Evolutionary conservation across 2,113 vertebrate species (phyloP).

Genomic region (Calyptomena viridis): DNA sequence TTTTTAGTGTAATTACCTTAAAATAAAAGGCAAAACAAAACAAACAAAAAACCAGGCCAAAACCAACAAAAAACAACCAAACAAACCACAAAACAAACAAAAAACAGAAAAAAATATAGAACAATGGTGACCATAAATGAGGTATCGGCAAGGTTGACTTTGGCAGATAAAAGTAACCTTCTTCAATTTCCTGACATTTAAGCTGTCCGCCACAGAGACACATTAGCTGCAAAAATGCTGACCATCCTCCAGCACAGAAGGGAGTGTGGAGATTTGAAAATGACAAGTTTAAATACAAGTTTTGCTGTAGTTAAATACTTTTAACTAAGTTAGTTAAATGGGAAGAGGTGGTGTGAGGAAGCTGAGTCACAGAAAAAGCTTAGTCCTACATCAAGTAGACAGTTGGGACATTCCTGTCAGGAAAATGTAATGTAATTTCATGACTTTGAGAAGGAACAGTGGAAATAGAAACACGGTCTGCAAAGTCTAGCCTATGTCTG

Average conservation of each 20-base stretch:
- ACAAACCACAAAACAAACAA: background rate
- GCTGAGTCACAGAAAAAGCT: background rate
- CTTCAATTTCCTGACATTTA: background rate
- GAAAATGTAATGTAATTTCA: background rate
- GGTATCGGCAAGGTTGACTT: background rate
- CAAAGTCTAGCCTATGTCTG: background rate
- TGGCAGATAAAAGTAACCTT: background rate
- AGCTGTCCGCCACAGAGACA: accelerated
- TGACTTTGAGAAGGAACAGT: background rate
- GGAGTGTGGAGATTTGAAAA: background rate
- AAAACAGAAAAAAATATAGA: accelerated
- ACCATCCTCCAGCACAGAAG: background rate
- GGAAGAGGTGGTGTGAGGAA: background rate
- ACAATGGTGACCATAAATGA: background rate
- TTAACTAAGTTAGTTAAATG: background rate
- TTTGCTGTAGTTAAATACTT: background rate
- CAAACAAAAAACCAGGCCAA: background rate
- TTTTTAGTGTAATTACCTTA: background rate
- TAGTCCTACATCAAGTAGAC: background rate
- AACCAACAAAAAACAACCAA: background rate
- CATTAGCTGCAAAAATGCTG: background rate
- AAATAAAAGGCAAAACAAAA: background rate
- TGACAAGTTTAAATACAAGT: background rate
- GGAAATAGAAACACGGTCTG: background rate
- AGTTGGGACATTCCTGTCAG: background rate